Evolutionary conservation across 2,888 invertebrate genomes (phyloP).

Genomic region (Melieria omissa): DNA sequence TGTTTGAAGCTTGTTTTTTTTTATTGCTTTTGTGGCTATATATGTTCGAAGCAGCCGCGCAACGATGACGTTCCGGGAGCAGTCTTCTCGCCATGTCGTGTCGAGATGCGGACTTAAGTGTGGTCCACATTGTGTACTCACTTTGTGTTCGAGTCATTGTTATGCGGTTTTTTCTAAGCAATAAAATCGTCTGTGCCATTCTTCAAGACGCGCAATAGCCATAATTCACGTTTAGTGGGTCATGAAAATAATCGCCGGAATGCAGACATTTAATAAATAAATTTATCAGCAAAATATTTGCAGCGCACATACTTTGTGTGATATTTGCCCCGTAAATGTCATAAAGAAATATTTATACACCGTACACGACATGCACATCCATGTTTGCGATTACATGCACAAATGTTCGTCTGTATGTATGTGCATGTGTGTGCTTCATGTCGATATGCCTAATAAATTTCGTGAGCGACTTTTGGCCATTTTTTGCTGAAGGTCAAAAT

Average conservation of each 20-base stretch:
- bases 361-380: not conserved
- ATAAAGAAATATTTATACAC: not conserved
- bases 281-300: not conserved
- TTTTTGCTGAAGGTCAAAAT: too few relatives aligned
- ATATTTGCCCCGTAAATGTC: not conserved
- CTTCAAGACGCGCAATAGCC: conserved; percentile 18
- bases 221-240: conserved; percentile 43
- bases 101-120: too few relatives aligned
- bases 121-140: too few relatives aligned
- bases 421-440: not conserved
- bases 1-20: not conserved
- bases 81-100: not conserved
- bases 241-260: conserved; percentile 45
- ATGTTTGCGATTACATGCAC: too few relatives aligned
- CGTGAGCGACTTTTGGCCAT: not conserved
- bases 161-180: not conserved
- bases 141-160: not conserved
- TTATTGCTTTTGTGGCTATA: not conserved
- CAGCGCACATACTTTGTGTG: not conserved
- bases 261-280: conserved; percentile 38
- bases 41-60: not conserved
- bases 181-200: not conserved
- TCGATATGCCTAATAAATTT: conserved; percentile 1
- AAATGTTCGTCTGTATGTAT: too few relatives aligned
- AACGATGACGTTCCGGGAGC: not conserved